phyloP scores from a whole-genome alignment of 2,113 vertebrate species.

The Cynocephalus volans region DNA sequence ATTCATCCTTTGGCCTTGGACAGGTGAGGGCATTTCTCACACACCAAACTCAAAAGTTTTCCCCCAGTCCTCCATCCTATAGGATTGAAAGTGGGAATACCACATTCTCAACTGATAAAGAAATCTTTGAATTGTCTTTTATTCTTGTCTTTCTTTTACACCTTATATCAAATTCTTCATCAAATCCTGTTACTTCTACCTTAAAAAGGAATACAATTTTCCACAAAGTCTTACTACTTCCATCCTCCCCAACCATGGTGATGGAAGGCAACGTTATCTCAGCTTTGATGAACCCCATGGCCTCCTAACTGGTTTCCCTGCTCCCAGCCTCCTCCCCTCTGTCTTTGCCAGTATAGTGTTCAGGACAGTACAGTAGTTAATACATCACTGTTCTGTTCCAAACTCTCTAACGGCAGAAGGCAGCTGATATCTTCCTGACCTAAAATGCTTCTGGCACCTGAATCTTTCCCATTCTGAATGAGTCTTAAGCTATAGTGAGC shows the following conservation, averaged over 20 bases:
- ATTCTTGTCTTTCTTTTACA: background rate
- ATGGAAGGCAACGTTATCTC: background rate
- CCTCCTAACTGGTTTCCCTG: background rate
- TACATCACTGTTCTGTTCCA: background rate
- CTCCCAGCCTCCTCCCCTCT: background rate
- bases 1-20: too few species aligned
- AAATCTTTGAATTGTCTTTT: background rate
- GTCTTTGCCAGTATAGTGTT: background rate
- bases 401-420: too few species aligned
- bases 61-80: background rate
- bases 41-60: background rate
- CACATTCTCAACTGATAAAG: background rate
- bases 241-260: background rate
- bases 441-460: background rate
- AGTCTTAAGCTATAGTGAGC: accelerated
- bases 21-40: too few species aligned
- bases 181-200: background rate
- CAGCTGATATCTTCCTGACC: background rate
- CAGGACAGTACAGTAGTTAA: accelerated
- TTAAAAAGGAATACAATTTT: background rate
- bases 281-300: background rate
- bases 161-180: background rate
- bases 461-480: background rate
- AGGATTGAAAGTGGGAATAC: background rate
- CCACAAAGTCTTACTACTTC: background rate